These are phyloP conservation scores for Microtus pennsylvanicus DNA, from an alignment of 2,113 vertebrate genomes.

Conservation along the genomic window DNA sequence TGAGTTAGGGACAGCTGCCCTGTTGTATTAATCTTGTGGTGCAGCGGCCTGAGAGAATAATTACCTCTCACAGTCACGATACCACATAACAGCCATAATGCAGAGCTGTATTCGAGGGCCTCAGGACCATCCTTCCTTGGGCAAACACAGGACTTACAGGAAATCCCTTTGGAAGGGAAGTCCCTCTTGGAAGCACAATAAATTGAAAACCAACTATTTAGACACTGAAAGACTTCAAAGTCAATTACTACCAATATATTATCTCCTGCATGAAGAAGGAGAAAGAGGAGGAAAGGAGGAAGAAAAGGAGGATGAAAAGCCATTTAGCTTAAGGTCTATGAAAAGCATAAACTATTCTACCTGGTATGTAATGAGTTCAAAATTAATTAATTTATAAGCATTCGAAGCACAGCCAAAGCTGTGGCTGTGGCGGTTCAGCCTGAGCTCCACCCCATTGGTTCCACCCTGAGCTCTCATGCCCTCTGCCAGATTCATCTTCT, in stretches of 20 bases:
- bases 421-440: neutral
- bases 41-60: neutral
- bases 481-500: neutral
- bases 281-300: neutral
- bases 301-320: neutral
- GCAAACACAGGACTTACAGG: neutral
- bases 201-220: constrained; percentile 18
- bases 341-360: neutral
- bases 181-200: constrained; percentile 39
- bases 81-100: neutral
- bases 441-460: neutral
- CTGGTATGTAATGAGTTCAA: neutral
- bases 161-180: constrained; percentile 42
- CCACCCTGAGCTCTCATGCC: neutral
- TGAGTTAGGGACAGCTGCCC: neutral
- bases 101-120: neutral
- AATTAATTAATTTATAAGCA: neutral
- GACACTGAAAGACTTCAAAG: constrained; percentile 36
- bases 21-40: constrained; percentile 16
- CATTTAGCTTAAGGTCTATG: neutral
- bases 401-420: neutral
- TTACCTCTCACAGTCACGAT: neutral
- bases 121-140: neutral
- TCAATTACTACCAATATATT: neutral
- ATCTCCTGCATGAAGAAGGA: neutral